Conservation (phyloP, 2,888 invertebrate genomes). For the Rhingia rostrata region DNA sequence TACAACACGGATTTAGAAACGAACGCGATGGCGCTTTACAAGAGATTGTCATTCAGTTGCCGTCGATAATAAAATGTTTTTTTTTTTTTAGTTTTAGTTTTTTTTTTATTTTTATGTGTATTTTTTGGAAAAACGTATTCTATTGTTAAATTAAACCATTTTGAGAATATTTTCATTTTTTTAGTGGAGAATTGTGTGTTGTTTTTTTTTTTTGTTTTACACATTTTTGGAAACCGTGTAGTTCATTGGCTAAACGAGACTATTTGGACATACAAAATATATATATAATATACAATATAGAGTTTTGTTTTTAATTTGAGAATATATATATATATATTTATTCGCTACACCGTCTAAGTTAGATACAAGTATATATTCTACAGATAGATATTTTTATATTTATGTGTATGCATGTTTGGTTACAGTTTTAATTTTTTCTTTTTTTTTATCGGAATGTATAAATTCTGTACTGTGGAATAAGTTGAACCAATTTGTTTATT, state of each 20-base stretch:
- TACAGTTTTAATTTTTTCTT: conserved; percentile 35
- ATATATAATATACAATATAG: conserved; percentile 68
- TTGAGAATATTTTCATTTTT: conserved; percentile 47
- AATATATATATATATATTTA: conserved; percentile 50
- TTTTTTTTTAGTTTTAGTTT: conserved; percentile 22
- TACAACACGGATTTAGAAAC: conserved; percentile 65
- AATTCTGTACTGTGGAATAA: conserved; percentile 74
- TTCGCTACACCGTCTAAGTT: conserved; percentile 65
- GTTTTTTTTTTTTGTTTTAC: conserved; percentile 66
- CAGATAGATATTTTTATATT: conserved; percentile 50
- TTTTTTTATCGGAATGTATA: conserved; percentile 71
- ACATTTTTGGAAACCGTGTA: conserved; percentile 74
- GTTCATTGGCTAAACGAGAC: conserved; percentile 74
- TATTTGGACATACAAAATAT: conserved; percentile 74
- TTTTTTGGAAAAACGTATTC: conserved; percentile 62
- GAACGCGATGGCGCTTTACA: conserved; percentile 74
- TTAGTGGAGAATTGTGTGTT: conserved; percentile 60
- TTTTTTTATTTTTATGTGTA: conserved; percentile 14
- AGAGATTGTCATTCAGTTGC: conserved; percentile 75
- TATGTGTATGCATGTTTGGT: conserved; percentile 39
- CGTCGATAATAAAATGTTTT: conserved; percentile 68
- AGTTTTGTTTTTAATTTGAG: conserved; percentile 33
- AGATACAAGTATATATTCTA: conserved; percentile 69
- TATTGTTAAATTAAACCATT: conserved; percentile 57
- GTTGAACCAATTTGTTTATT: conserved; percentile 68